A percentile compares a stretch with the other conserved stretches of the same genome.
Conservation (phyloP, 2,888 invertebrate genomes). For the Sialis fuliginosa region DNA sequence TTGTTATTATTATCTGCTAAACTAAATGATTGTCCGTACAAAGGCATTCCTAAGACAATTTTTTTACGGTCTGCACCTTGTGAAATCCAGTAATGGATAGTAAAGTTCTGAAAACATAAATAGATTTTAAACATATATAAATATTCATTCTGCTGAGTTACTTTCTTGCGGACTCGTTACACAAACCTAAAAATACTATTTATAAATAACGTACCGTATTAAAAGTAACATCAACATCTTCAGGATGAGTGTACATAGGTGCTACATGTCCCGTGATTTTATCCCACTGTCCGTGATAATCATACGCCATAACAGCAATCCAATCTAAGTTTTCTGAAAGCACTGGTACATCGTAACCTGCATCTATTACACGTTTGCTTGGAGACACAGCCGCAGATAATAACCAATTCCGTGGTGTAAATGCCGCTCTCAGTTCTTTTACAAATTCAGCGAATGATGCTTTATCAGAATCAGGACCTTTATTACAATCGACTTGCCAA, state of each 20-base stretch:
- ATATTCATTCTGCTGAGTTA: not conserved
- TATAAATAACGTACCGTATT: conserved; percentile 41
- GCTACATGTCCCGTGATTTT: conserved; percentile 80
- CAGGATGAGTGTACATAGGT: conserved; percentile 64
- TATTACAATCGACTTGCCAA: conserved; percentile 77
- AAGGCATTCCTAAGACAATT: conserved; percentile 70
- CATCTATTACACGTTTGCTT: conserved; percentile 65
- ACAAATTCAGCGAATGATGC: conserved; percentile 58
- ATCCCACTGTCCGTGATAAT: conserved; percentile 86
- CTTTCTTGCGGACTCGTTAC: not conserved
- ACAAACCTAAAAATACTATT: not conserved
- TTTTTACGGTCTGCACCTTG: conserved; percentile 64
- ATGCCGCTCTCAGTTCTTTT: conserved; percentile 51
- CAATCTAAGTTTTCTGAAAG: conserved; percentile 67
- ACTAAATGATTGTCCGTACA: conserved; percentile 81
- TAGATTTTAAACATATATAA: not conserved
- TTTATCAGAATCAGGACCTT: conserved; percentile 67
- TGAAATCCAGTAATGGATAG: conserved; percentile 72
- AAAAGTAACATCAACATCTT: conserved; percentile 54
- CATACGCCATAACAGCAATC: conserved; percentile 85
- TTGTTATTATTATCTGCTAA: conserved; percentile 44
- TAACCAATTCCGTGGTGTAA: conserved; percentile 50
- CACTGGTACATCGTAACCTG: conserved; percentile 64
- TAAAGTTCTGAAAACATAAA: conserved; percentile 47
- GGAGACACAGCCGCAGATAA: conserved; percentile 76